phyloP scores from a whole-genome alignment of 2,888 invertebrate genomes.

The Ctenicera cuprea region DNA sequence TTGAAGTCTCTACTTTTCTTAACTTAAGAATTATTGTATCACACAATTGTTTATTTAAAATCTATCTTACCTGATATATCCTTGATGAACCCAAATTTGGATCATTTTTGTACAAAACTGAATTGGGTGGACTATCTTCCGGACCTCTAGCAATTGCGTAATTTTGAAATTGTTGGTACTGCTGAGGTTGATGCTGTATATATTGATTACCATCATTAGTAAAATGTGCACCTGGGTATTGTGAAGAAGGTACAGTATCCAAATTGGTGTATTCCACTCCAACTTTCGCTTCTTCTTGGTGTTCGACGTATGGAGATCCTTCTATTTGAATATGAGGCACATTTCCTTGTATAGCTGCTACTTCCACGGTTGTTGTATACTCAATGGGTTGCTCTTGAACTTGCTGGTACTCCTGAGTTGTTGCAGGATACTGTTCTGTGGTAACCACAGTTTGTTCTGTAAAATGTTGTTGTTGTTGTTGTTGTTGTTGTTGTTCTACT shows the following conservation, averaged over 20 bases:
- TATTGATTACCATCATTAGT: conserved; percentile 60
- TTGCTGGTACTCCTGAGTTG: conserved; percentile 69
- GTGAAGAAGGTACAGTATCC: conserved; percentile 78
- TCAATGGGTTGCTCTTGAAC: conserved; percentile 72
- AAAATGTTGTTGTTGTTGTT: conserved; percentile 46
- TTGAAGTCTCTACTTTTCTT: no score
- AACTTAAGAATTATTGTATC: no score
- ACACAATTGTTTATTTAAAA: no score
- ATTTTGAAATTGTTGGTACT: conserved; percentile 62
- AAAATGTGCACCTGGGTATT: conserved; percentile 62
- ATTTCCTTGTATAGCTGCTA: conserved; percentile 61
- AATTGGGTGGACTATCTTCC: conserved; percentile 74
- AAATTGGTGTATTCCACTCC: conserved; percentile 77
- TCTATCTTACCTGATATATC: conserved; percentile 63
- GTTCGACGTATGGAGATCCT: conserved; percentile 44
- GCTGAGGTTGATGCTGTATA: conserved; percentile 63
- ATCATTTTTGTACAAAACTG: conserved; percentile 79
- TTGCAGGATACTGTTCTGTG: conserved; percentile 49
- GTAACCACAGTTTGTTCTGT: conserved; percentile 39
- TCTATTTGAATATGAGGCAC: conserved; percentile 64
- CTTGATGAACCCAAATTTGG: conserved; percentile 81
- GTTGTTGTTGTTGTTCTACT: conserved; percentile 45
- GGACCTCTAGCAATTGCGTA: conserved; percentile 52
- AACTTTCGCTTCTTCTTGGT: conserved; percentile 49
- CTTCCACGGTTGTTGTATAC: conserved; percentile 64